Percentiles rank a stretch among this genome's conserved stretches.
These are phyloP conservation scores for Apostichopus parvimensis DNA, from an alignment of 35 echinoderm and acorn worm genomes.

Conservation along the genomic window DNA sequence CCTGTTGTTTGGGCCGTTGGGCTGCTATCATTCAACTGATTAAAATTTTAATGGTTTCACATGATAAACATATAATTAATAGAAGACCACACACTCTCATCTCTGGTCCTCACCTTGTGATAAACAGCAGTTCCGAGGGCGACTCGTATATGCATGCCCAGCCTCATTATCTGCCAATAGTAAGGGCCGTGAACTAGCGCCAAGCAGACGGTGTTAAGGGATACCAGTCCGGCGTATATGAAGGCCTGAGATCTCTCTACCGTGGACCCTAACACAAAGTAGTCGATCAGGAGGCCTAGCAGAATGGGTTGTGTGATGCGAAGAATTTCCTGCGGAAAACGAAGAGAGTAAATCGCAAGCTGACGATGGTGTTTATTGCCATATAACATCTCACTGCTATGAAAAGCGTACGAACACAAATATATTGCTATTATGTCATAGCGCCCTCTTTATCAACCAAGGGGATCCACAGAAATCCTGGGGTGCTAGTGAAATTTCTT, in stretches of 20 bases:
- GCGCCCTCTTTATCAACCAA: no score
- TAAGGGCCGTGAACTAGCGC: conserved; percentile 76
- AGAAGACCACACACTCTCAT: neutral
- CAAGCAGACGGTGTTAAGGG: conserved; percentile 50
- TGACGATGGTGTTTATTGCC: no score
- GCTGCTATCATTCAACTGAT: no score
- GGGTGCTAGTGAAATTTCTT: no score
- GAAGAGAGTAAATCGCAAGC: no score
- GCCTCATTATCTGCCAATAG: conserved; percentile 61
- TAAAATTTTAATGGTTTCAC: no score
- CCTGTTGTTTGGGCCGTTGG: no score
- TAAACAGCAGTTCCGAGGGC: conserved; percentile 77
- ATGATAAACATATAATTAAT: no score
- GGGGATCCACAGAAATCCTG: no score
- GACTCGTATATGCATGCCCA: conserved; percentile 84
- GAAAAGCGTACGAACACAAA: no score
- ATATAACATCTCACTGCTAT: no score
- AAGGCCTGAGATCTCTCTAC: conserved; percentile 55
- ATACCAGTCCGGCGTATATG: conserved; percentile 60
- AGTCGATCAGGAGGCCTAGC: conserved; percentile 69
- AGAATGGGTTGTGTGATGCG: conserved; percentile 82
- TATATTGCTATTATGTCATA: no score
- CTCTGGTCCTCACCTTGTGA: conserved; percentile 69
- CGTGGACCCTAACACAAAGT: conserved; percentile 55
- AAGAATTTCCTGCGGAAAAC: conserved; percentile 66